Evolutionary conservation across 2,888 invertebrate species (phyloP), one percentile per base, ranked within the genome.

Genomic region (Buathra laborator): DNA sequence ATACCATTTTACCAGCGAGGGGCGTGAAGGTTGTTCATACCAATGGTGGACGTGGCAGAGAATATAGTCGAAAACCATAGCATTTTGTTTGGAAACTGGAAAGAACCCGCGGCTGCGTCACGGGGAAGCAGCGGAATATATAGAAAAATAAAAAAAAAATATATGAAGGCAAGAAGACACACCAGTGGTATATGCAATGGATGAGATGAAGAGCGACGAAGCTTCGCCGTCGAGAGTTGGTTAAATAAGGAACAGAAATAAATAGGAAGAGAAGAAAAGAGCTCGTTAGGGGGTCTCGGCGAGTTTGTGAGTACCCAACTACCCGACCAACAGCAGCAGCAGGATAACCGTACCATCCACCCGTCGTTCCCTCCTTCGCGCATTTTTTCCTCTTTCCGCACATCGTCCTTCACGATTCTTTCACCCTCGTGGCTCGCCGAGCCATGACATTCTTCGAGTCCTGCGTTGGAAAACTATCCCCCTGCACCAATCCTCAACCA

Each of bases 211-310:
- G 24, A 32, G 48, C 32, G 64, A 74, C 74, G 64, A 75, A 51
- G 64, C 75, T 71, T 74, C 83, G 76, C 79, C 84, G 84, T 79
- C 59, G 86, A 86, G 90, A 91, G 91, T 90, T 91, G 91, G 92
- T 93, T 93, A 93, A 93, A 93, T 93, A 93, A 93, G 92, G 92
- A 93, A 91, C 92, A 92, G 93, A 92, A 93, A 93, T 92, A 93
- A 93, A 93, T 93, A 93, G 91, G 90, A 91, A 90, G 91, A 89
- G 90, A 91, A 91, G 91, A 91, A 91, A 91, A 88, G 90, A 91
- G 90, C 91, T 91, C 91, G 91, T 91, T 91, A 91, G 89, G 88
- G 89, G 89, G 88, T 89, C 90, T 90, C 87, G 88, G 87, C 90
- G 89, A 89, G 91, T 90, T 91, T 91, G 90, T 89, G 90, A 91